These are phyloP conservation scores for Morpho helenor DNA, from an alignment of 2,888 invertebrate genomes.

Conservation along the genomic window DNA sequence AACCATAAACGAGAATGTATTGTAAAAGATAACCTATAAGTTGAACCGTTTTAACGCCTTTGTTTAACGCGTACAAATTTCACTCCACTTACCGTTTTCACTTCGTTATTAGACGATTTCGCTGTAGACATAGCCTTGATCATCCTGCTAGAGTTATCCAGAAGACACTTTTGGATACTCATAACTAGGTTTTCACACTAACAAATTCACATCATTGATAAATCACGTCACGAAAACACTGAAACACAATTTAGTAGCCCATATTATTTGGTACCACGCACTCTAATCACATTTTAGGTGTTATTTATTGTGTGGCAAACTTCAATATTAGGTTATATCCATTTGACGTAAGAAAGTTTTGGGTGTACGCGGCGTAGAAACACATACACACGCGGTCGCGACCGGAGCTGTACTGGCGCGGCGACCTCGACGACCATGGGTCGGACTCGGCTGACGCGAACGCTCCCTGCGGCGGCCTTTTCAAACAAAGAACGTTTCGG, in stretches of 20 bases:
- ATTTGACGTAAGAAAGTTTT: constrained; percentile 78
- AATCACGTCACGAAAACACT: constrained; percentile 50
- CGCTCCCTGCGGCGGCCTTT: constrained; percentile 40
- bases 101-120: constrained; percentile 62
- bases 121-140: constrained; percentile 75
- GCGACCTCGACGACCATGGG: constrained; percentile 32
- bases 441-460: constrained; percentile 28
- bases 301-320: constrained; percentile 34
- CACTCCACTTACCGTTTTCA: constrained; percentile 64
- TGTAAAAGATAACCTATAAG: constrained; percentile 33
- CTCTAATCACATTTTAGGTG: constrained; percentile 59
- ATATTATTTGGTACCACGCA: constrained; percentile 41
- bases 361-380: constrained; percentile 32
- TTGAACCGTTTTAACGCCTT: constrained; percentile 25
- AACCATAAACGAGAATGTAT: constrained; percentile 25
- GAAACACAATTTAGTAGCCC: constrained; percentile 44
- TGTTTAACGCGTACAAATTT: constrained; percentile 17
- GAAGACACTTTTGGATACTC: constrained; percentile 75
- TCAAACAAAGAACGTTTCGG: constrained; percentile 11
- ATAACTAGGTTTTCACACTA: constrained; percentile 58
- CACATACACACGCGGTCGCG: constrained; percentile 39
- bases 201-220: constrained; percentile 65
- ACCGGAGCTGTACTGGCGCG: constrained; percentile 23
- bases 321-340: constrained; percentile 75
- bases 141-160: constrained; percentile 77